These are phyloP conservation scores for Ceyx margarethae DNA, from an alignment of 2,113 vertebrate genomes.

Conservation along the genomic window DNA sequence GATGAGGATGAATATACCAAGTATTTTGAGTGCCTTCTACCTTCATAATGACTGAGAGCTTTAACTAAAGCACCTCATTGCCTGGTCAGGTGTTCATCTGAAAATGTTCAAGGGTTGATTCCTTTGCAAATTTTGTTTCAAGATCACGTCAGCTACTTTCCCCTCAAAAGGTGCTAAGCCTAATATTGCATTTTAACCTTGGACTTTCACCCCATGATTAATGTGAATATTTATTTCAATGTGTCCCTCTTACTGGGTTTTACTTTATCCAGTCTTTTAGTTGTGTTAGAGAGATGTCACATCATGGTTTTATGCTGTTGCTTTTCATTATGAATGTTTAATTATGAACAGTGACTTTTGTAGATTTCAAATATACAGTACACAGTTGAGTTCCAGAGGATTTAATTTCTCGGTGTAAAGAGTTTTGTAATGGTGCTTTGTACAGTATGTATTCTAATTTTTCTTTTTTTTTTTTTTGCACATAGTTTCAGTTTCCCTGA, in stretches of 20 bases:
- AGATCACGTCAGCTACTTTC: constrained; percentile 56
- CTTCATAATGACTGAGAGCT: constrained; percentile 71
- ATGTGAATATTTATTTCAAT: constrained; percentile 83
- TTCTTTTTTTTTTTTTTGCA: constrained; percentile 70
- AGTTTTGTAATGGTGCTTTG: constrained; percentile 76
- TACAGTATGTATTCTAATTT: constrained; percentile 77
- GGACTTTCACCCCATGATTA: constrained; percentile 74
- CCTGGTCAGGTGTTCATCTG: constrained; percentile 8
- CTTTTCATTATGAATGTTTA: constrained; percentile 71
- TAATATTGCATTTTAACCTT: constrained; percentile 59
- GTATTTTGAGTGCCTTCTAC: constrained; percentile 77
- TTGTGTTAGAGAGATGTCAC: constrained; percentile 57
- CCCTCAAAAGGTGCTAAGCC: constrained; percentile 74
- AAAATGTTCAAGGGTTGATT: constrained; percentile 35
- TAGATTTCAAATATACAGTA: constrained; percentile 67
- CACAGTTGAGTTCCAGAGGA: constrained; percentile 68
- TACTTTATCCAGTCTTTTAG: constrained; percentile 62
- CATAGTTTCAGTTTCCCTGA: constrained; percentile 77
- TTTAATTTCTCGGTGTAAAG: constrained; percentile 75
- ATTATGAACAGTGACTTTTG: constrained; percentile 67
- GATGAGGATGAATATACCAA: constrained; percentile 37
- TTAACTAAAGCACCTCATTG: constrained; percentile 68
- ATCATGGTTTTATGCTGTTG: constrained; percentile 60
- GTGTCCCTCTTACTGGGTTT: constrained; percentile 57
- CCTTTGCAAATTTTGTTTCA: constrained; percentile 48